Evolutionary conservation across 2,113 vertebrate species (phyloP), one percentile per base, ranked within the genome.

Genomic region (Oostethus manadensis): DNA sequence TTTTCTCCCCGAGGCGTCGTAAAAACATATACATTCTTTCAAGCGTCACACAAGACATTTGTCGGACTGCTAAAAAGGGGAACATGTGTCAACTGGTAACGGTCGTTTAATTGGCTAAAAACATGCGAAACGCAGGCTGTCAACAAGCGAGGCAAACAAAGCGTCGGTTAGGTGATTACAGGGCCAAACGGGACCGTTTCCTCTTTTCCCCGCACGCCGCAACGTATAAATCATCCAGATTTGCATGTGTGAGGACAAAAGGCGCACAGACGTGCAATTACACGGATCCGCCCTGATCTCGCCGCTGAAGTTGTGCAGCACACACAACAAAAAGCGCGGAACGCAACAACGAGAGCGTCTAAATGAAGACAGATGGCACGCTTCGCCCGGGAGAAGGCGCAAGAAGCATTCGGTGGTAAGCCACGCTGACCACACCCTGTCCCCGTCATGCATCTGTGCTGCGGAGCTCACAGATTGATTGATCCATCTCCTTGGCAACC

Each of bases 321-420:
- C 13, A 14, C 38, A 42, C 38, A 13, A 10, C 10, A 40, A 42
- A 42, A 42, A 42, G 11, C 5, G 38, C 13, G 77, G 77, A 84
- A 84, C 76, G 75, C 70, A 16, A 59, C 35, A 79, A 77, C 65
- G 74, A 78, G 65, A 60, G 71, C 43, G 29, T 72, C 62, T 74
- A 76, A 78, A 76, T 75, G 70, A 78, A 80, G 70, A 84, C 72
- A 78, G 72, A 84, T 83, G 73, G 64, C 54, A 82, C 64, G 75
- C 76, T 76, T 70, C 54, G 68, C 66, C 75, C 61, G 47, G 22
- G 68, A 23, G 54, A 70, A 53, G 62, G 76, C 64, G 55, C 69
- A 68, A 38, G 78, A 68, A 38, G 78, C 40, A 83, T 71, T 78
- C 60, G 69, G 73, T 9, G 72, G 78, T 71, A 58, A 78, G 74